Conservation (phyloP, 1,140 invertebrate species). For the Sipha flava region DNA sequence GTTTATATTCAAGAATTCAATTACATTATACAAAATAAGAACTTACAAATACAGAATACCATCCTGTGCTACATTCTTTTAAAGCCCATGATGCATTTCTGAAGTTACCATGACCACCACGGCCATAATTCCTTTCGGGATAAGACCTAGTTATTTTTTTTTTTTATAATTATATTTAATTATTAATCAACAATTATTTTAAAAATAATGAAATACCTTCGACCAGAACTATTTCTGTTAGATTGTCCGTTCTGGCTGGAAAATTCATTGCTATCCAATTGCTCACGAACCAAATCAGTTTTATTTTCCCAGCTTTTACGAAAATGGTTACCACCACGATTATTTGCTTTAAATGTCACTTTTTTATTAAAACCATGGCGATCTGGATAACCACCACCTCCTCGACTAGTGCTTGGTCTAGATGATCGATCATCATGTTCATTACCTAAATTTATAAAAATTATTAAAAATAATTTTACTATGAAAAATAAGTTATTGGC, state of each 20-base stretch:
- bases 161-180: not conserved
- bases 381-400: not conserved
- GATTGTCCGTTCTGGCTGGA: not conserved
- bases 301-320: constrained; percentile 5
- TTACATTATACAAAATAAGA: not conserved
- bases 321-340: not conserved
- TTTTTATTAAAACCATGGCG: not conserved
- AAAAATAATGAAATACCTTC: not conserved
- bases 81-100: not conserved
- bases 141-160: not conserved
- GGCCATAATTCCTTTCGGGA: not conserved
- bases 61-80: constrained; percentile 12
- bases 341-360: constrained; percentile 2
- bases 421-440: not conserved
- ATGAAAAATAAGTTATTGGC: not conserved
- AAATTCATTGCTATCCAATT: not conserved
- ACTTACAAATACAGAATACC: constrained; percentile 25
- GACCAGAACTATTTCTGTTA: not conserved
- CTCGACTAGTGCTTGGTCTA: constrained; percentile 7
- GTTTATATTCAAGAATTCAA: not conserved
- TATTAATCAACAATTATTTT: not conserved
- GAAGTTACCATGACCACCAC: not conserved
- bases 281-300: not conserved
- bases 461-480: not conserved
- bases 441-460: not conserved